phyloP scores from a whole-genome alignment of 2,797 vertebrate species.

The Telmatherina bonti region DNA sequence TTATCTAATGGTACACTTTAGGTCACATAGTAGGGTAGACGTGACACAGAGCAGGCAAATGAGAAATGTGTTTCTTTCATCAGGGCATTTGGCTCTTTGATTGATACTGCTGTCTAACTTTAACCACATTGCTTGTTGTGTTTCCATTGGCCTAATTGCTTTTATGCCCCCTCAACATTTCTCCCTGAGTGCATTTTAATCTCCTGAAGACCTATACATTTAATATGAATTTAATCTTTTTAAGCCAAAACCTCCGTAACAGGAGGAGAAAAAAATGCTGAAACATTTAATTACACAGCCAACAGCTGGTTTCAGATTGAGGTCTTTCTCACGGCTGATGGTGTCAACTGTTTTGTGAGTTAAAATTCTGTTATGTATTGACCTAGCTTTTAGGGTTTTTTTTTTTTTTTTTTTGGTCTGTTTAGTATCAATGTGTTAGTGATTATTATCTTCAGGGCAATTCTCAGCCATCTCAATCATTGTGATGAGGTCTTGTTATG shows the following conservation, averaged over 20 bases:
- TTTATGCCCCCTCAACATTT: constrained; percentile 45
- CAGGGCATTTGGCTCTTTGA: constrained; percentile 56
- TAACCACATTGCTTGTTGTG: constrained; percentile 48
- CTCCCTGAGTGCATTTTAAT: constrained; percentile 51
- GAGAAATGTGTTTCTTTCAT: constrained; percentile 58
- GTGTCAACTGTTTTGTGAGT: constrained; percentile 15
- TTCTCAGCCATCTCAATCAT: constrained; percentile 22
- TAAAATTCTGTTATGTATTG: neutral
- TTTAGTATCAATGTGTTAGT: constrained; percentile 6
- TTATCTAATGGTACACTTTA: constrained; percentile 72
- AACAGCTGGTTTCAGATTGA: constrained; percentile 18
- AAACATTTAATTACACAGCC: constrained; percentile 31
- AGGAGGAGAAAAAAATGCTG: constrained; percentile 16
- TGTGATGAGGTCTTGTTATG: constrained; percentile 42
- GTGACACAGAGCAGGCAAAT: constrained; percentile 51
- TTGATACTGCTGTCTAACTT: constrained; percentile 62
- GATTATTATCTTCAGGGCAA: constrained; percentile 28
- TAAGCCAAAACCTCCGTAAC: constrained; percentile 16
- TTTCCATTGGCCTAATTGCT: constrained; percentile 50
- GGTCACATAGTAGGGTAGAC: constrained; percentile 51
- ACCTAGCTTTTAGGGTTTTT: constrained; percentile 15
- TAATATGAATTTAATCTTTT: constrained; percentile 45
- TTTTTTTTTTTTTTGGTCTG: constrained; percentile 15
- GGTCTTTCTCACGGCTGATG: neutral
- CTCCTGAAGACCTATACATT: constrained; percentile 31